Conservation (phyloP, 2,888 invertebrate genomes). For the Epicampocera succincta region DNA sequence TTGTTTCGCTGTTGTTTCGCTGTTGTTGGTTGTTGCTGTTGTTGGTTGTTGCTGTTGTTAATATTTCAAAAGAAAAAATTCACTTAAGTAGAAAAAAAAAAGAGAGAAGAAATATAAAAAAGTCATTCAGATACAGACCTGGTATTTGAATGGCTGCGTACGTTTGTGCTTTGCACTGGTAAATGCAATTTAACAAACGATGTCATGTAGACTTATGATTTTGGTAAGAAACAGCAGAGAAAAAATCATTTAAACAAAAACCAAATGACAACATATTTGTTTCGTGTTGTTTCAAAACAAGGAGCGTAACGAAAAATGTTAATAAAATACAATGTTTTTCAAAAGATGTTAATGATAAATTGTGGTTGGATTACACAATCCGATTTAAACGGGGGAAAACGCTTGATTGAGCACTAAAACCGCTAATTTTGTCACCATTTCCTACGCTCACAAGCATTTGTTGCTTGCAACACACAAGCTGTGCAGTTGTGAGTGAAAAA, state of each 20-base stretch:
- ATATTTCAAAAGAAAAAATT: constrained; percentile 40
- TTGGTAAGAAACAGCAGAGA: constrained; percentile 12
- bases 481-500: no score
- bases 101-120: no score
- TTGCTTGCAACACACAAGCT: no score
- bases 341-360: constrained; percentile 53
- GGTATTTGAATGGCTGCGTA: background rate
- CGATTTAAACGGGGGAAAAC: constrained; percentile 30
- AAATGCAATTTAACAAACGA: constrained; percentile 63
- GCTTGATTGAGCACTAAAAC: constrained; percentile 56
- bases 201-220: constrained; percentile 67
- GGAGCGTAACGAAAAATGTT: constrained; percentile 47
- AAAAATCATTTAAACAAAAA: constrained; percentile 26
- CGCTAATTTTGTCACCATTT: constrained; percentile 60
- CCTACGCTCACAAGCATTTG: constrained; percentile 1
- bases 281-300: constrained; percentile 44
- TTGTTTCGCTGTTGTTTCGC: no score
- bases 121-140: constrained; percentile 44
- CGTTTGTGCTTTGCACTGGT: background rate
- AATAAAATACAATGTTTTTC: constrained; percentile 42
- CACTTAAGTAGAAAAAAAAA: constrained; percentile 19
- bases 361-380: constrained; percentile 48
- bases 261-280: constrained; percentile 30
- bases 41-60: no score
- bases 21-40: constrained; percentile 25